phyloP scores from a whole-genome alignment of 2,113 vertebrate species.

The Mixornis gularis region DNA sequence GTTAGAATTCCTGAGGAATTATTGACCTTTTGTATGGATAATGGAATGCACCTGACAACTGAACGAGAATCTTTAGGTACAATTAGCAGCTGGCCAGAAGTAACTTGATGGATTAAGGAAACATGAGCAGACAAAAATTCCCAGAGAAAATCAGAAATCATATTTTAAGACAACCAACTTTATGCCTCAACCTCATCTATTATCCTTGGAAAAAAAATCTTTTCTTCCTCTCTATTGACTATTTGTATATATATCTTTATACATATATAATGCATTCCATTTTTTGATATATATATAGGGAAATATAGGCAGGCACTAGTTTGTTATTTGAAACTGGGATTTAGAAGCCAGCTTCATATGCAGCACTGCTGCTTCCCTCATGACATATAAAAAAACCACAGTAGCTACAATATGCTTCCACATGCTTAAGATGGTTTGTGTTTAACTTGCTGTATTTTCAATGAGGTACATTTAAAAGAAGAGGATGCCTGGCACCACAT shows the following conservation, averaged over 20 bases:
- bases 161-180: not conserved
- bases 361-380: not conserved
- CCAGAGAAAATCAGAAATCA: not conserved
- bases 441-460: conserved; percentile 44
- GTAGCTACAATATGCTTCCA: conserved; percentile 1
- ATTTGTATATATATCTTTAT: not conserved
- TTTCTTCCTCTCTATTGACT: not conserved
- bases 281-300: not conserved
- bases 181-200: not conserved
- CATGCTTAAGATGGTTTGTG: conserved; percentile 22
- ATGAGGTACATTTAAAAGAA: conserved; percentile 53
- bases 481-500: not conserved
- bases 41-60: not conserved
- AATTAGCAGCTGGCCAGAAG: not conserved
- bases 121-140: not conserved
- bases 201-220: not conserved
- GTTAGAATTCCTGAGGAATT: not conserved
- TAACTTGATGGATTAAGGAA: not conserved
- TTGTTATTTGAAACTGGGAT: not conserved
- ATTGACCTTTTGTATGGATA: not conserved
- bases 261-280: not conserved
- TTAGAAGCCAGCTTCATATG: not conserved
- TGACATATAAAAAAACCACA: not conserved
- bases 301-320: not conserved
- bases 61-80: not conserved